Evolutionary conservation across 1,140 invertebrate genomes (phyloP).

Genomic region (Drosophila pseudoobscura): DNA sequence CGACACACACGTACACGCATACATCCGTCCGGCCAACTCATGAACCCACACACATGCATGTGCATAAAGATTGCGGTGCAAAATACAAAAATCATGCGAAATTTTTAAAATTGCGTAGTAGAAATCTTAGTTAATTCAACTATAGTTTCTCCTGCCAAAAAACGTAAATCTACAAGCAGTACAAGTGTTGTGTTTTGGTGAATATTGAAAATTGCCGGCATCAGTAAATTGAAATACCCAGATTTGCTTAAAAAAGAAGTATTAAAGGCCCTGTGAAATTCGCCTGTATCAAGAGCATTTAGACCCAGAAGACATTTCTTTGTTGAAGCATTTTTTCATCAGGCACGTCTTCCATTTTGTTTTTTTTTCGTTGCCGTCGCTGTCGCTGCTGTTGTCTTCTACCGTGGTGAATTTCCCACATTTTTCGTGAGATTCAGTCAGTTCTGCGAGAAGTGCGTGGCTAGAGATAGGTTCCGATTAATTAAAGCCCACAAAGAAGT

Average conservation of each 20-base stretch:
- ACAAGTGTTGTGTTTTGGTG: constrained; percentile 17
- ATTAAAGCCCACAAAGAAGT: constrained; percentile 9
- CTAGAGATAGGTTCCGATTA: not conserved
- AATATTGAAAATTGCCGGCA: constrained; percentile 25
- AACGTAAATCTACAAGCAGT: constrained; percentile 2
- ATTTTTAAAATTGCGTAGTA: constrained; percentile 76
- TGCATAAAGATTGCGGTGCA: constrained; percentile 70
- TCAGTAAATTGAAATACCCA: not conserved
- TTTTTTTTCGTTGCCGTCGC: constrained; percentile 59
- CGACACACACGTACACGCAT: constrained; percentile 42
- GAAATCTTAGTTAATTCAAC: constrained; percentile 36
- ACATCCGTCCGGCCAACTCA: constrained; percentile 31
- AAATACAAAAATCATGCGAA: constrained; percentile 80
- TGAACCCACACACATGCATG: constrained; percentile 40
- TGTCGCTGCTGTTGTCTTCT: constrained; percentile 48
- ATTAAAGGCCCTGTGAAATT: constrained; percentile 30
- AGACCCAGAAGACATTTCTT: constrained; percentile 57
- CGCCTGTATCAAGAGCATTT: constrained; percentile 25
- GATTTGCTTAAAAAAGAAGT: not conserved
- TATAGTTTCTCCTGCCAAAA: constrained; percentile 2
- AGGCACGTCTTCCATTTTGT: constrained; percentile 76
- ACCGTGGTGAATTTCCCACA: constrained; percentile 72
- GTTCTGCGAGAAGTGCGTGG: constrained; percentile 28
- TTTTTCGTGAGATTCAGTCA: constrained; percentile 63
- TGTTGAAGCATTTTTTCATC: constrained; percentile 73